Conservation (phyloP, 2,113 vertebrate genomes). For the Pachypanchax playfairii region DNA sequence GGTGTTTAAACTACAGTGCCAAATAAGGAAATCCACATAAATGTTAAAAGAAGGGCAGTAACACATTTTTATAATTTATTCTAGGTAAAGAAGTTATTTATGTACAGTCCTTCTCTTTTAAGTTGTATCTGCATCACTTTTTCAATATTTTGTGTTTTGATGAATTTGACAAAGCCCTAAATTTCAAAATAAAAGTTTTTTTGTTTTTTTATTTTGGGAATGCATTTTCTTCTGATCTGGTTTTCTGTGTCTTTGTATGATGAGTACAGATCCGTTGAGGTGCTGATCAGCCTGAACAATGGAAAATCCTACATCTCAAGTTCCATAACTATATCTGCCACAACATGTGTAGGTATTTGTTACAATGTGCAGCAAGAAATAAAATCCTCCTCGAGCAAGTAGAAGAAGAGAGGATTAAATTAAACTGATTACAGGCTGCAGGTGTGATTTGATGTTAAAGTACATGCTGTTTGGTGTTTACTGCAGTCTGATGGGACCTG, state of each 20-base stretch:
- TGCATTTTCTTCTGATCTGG: slow-evolving; percentile 38
- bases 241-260: slow-evolving; percentile 10
- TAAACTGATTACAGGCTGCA: too few species aligned
- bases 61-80: too few species aligned
- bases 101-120: too few species aligned
- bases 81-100: too few species aligned
- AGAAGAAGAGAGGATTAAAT: too few species aligned
- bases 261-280: slow-evolving; percentile 85
- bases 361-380: neutral
- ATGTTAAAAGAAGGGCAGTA: too few species aligned
- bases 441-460: too few species aligned
- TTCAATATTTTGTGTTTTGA: neutral
- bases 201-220: too few species aligned
- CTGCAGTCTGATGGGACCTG: slow-evolving; percentile 85
- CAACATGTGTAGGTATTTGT: slow-evolving; percentile 88
- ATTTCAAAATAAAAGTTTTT: too few species aligned
- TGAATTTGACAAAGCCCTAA: neutral
- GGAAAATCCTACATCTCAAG: slow-evolving; percentile 88
- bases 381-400: neutral
- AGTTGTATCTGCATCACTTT: too few species aligned
- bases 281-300: slow-evolving; percentile 89
- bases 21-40: too few species aligned
- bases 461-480: neutral
- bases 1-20: too few species aligned
- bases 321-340: slow-evolving; percentile 86